A percentile compares a stretch with the other conserved stretches of the same genome.
Evolutionary conservation across 2,888 invertebrate species (phyloP).

Genomic region (Idaea aversata): DNA sequence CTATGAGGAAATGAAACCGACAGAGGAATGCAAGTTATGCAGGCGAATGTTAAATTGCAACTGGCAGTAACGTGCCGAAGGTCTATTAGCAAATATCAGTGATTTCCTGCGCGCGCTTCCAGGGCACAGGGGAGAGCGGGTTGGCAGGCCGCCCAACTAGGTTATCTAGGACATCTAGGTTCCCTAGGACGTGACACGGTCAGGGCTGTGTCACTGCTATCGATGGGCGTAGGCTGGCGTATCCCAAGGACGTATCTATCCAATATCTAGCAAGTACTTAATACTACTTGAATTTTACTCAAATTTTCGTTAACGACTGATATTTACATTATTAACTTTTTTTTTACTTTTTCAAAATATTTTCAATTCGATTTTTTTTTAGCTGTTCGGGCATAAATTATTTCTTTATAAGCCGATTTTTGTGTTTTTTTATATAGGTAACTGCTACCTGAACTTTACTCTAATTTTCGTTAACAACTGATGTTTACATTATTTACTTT

Average conservation of each 20-base stretch:
- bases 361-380: no score
- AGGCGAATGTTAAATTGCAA: slow-evolving; percentile 30
- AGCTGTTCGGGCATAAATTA: not conserved
- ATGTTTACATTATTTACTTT: not conserved
- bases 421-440: no score
- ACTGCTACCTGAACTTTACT: not conserved
- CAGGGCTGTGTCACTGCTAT: slow-evolving; percentile 52
- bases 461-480: not conserved
- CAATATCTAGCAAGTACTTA: no score
- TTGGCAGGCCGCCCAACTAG: slow-evolving; percentile 60
- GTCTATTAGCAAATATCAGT: slow-evolving; percentile 55
- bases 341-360: no score
- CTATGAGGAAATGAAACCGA: slow-evolving; percentile 13
- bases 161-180: slow-evolving; percentile 56
- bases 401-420: not conserved
- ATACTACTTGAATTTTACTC: not conserved
- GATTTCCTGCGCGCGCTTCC: slow-evolving; percentile 53
- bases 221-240: slow-evolving; percentile 26
- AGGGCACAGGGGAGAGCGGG: slow-evolving; percentile 15
- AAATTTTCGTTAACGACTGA: not conserved
- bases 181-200: slow-evolving; percentile 61
- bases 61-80: slow-evolving; percentile 44
- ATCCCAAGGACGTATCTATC: slow-evolving; percentile 22
- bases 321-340: not conserved
- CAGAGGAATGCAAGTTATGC: slow-evolving; percentile 31